Conservation (phyloP, 2,888 invertebrate genomes). For the Charanyca ferruginea region DNA sequence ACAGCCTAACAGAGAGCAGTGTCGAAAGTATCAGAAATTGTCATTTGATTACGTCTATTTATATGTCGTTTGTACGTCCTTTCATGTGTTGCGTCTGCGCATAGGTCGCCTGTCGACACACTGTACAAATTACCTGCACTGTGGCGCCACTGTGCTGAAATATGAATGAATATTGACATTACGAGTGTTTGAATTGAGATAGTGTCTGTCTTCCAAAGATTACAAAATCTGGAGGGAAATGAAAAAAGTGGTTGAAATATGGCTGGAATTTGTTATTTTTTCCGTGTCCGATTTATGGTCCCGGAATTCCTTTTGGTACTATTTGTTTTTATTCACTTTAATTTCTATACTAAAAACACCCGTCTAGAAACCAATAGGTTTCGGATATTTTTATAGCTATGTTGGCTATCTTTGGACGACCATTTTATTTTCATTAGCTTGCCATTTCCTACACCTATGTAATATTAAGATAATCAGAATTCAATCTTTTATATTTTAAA, state of each 20-base stretch:
- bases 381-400: too few species aligned
- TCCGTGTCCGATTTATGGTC: too few species aligned
- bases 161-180: slow-evolving; percentile 34
- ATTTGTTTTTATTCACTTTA: too few species aligned
- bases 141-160: slow-evolving; percentile 23
- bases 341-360: too few species aligned
- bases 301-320: too few species aligned
- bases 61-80: slow-evolving; percentile 83
- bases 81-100: slow-evolving; percentile 59
- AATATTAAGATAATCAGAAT: too few species aligned
- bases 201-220: not conserved
- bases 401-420: too few species aligned
- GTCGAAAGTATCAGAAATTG: slow-evolving; percentile 81
- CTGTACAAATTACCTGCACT: slow-evolving; percentile 47
- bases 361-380: too few species aligned
- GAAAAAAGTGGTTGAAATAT: not conserved
- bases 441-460: too few species aligned
- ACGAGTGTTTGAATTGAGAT: not conserved
- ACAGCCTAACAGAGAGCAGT: slow-evolving; percentile 47
- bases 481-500: too few species aligned
- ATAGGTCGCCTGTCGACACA: slow-evolving; percentile 63
- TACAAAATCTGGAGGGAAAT: not conserved
- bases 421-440: too few species aligned
- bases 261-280: too few species aligned
- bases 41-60: slow-evolving; percentile 85